Conservation (phyloP, 2,113 vertebrate species). For the Saguinus imperator region DNA sequence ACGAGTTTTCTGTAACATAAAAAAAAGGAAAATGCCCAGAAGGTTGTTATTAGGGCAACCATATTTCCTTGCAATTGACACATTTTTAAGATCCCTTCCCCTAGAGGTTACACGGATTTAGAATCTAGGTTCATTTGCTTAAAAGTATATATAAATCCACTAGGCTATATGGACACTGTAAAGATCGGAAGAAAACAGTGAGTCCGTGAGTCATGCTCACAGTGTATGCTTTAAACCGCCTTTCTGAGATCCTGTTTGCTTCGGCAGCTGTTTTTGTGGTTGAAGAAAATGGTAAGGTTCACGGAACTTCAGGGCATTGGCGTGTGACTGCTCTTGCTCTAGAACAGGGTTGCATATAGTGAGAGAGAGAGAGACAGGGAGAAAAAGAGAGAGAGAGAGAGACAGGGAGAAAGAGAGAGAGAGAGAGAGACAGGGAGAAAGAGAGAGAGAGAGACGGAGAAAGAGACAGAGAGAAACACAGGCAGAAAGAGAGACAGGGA, state of each 20-base stretch:
- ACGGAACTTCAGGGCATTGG: not conserved
- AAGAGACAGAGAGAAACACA: not conserved
- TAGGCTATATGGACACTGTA: not conserved
- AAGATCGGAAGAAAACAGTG: not conserved
- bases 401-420: no score
- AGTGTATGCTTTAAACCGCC: not conserved
- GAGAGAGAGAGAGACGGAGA: not conserved
- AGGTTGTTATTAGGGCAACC: conserved; percentile 73
- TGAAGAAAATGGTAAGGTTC: conserved; percentile 48
- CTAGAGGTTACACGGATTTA: no score
- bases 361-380: not conserved
- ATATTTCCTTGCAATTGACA: no score
- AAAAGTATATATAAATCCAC: not conserved
- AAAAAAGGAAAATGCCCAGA: conserved; percentile 48
- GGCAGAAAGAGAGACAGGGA: not conserved
- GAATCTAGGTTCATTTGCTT: conserved; percentile 37
- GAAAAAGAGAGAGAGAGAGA: no score
- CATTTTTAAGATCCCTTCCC: no score
- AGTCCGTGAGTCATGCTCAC: not conserved
- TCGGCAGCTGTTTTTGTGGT: conserved; percentile 44
- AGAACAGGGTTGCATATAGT: not conserved
- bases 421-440: no score
- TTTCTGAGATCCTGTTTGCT: conserved; percentile 31
- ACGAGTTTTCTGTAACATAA: not conserved
- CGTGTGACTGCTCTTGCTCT: not conserved